phyloP scores from a whole-genome alignment of 1,140 invertebrate species.

The Eurytemora carolleeae region DNA sequence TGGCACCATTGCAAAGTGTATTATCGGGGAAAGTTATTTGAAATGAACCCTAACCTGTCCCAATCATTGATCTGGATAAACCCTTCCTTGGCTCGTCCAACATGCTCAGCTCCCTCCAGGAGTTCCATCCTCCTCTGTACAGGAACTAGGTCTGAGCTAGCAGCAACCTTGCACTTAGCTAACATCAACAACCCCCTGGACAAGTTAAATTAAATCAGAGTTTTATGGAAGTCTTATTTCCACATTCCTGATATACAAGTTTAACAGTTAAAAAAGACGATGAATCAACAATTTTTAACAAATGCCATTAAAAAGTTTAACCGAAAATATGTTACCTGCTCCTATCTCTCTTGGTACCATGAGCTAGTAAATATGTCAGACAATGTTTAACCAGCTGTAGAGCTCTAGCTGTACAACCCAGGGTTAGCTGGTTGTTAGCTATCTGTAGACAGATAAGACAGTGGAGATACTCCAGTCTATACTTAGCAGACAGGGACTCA shows the following conservation, averaged over 20 bases:
- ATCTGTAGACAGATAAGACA: background rate
- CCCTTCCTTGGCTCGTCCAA: background rate
- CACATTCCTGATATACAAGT: too few relatives aligned
- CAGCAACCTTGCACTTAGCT: background rate
- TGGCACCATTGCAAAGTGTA: too few relatives aligned
- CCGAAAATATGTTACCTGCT: too few relatives aligned
- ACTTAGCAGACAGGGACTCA: background rate
- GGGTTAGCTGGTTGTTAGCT: background rate
- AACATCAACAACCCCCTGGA: background rate
- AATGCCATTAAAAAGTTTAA: too few relatives aligned
- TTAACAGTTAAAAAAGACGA: too few relatives aligned
- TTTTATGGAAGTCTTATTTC: too few relatives aligned
- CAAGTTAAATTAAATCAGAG: too few relatives aligned
- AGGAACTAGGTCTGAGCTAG: background rate
- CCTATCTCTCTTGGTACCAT: background rate
- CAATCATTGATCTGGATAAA: background rate
- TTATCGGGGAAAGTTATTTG: too few relatives aligned
- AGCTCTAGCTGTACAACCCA: background rate
- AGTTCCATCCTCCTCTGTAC: background rate
- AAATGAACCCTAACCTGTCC: too few relatives aligned
- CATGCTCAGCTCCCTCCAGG: background rate
- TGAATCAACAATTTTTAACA: too few relatives aligned
- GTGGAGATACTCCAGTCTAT: background rate
- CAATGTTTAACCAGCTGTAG: background rate
- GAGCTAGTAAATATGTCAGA: background rate